Evolutionary conservation across 2,797 vertebrate genomes (phyloP), one percentile per base, ranked within the genome.

Genomic region (Coregonus ussuriensis): DNA sequence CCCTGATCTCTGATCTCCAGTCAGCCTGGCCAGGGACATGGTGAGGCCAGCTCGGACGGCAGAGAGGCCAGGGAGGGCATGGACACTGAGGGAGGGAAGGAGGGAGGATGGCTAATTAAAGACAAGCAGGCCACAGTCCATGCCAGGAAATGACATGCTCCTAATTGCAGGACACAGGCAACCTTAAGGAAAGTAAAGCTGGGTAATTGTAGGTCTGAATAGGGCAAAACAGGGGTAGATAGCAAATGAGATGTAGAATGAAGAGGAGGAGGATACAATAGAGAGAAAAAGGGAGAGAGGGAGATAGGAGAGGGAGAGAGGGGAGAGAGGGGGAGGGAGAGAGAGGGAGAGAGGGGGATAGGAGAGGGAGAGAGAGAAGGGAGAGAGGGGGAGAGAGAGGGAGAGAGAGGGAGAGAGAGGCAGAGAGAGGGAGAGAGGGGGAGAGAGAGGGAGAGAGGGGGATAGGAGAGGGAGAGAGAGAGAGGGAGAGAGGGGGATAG

Each of bases 91-190:
- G n/a, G 3, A 21, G 56, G 56, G 41, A 41, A 41, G 9, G 41
- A 47, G 21, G 85, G 76, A 86, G 85, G 84, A 86, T 80, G 78
- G 86, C 84, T 90, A 93, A 92, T 93, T 93, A 93, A 89, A 94
- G 90, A 83, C 87, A 89, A 89, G 83, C 88, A 71, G 82, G 86
- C 87, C 84, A 76, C 80, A 85, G 85, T 93, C 89, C 91, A 89
- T 85, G 82, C 88, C 90, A 81, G 89, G 92, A 93, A 93, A 92
- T 91, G 86, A 91, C 90, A 92, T 91, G 89, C 86, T 90, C 91
- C 86, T 91, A 93, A 93, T 94, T 90, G 92, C 88, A 91, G 89
- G 87, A 81, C 85, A 69, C 74, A 86, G 84, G 80, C 84, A 75
- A 88, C 83, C 41, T 82, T 85, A 88, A 85, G 85, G 88, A 88